phyloP scores from a whole-genome alignment of 2,888 invertebrate species.

The Malachius bipustulatus region DNA sequence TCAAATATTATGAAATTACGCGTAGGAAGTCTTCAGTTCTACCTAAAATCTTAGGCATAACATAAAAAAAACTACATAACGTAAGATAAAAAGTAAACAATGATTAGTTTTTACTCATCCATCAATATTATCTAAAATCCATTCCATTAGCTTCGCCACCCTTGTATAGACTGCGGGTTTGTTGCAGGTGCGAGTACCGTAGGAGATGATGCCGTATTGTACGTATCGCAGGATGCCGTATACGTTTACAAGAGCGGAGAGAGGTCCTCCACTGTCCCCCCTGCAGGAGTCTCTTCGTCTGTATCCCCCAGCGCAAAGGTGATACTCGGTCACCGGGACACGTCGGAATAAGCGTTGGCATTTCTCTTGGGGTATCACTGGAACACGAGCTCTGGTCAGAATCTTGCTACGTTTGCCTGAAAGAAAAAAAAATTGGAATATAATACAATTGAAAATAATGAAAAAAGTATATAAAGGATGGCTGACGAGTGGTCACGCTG shows the following conservation, averaged over 20 bases:
- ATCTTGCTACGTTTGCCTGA: slow-evolving; percentile 27
- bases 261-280: slow-evolving; percentile 59
- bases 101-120: too few relatives aligned
- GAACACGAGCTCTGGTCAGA: slow-evolving; percentile 37
- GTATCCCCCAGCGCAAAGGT: slow-evolving; percentile 53
- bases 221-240: slow-evolving; percentile 37
- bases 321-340: slow-evolving; percentile 28
- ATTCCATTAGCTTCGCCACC: slow-evolving; percentile 48
- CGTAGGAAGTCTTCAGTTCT: too few relatives aligned
- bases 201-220: slow-evolving; percentile 46
- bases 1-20: too few relatives aligned
- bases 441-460: neutral
- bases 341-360: slow-evolving; percentile 27
- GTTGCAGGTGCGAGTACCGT: slow-evolving; percentile 38
- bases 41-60: too few relatives aligned
- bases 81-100: too few relatives aligned
- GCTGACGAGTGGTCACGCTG: neutral
- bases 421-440: too few relatives aligned
- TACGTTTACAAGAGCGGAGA: slow-evolving; percentile 35
- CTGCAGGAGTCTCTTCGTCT: slow-evolving; percentile 49
- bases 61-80: too few relatives aligned
- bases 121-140: slow-evolving; percentile 46
- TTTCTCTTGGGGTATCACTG: slow-evolving; percentile 30
- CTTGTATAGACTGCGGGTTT: slow-evolving; percentile 62
- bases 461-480: neutral